A percentile compares a stretch with the other conserved stretches of the same genome.
These are phyloP conservation scores for Lanius ludovicianus DNA, from an alignment of 2,113 vertebrate species.

Conservation along the genomic window DNA sequence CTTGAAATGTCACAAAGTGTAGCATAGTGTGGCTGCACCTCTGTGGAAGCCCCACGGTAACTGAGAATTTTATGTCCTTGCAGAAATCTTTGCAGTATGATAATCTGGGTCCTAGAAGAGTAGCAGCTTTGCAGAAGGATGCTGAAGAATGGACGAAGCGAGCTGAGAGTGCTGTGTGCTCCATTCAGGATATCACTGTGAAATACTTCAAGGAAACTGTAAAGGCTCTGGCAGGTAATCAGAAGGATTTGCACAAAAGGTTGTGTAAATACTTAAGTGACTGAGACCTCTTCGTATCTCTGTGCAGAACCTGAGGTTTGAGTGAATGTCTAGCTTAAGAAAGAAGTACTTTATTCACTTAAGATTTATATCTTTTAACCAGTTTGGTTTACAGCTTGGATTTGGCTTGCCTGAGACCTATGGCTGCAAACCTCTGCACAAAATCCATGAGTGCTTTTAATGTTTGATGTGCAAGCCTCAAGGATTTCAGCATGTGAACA, in stretches of 20 bases:
- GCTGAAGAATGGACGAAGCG: conserved; percentile 84
- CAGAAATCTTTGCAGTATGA: conserved; percentile 90
- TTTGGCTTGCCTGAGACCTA: background rate
- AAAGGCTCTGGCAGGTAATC: conserved; percentile 85
- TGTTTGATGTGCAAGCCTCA: background rate
- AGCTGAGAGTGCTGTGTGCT: conserved; percentile 84
- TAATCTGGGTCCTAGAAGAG: conserved; percentile 88
- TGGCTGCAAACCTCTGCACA: background rate
- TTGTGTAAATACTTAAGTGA: background rate
- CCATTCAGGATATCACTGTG: conserved; percentile 94
- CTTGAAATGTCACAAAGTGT: background rate
- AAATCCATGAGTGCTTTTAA: background rate
- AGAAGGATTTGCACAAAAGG: background rate
- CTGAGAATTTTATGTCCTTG: background rate
- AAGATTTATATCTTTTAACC: background rate
- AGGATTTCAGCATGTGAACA: background rate
- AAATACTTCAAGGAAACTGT: conserved; percentile 91
- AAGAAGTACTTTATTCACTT: background rate
- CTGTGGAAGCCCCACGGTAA: background rate
- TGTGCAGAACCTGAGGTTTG: background rate
- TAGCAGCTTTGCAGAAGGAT: conserved; percentile 84
- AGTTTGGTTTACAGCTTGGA: background rate
- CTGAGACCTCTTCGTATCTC: background rate
- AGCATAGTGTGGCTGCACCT: background rate
- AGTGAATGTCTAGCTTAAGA: background rate